Evolutionary conservation across 2,113 vertebrate species (phyloP).

Genomic region (Hydrochoerus hydrochaeris): DNA sequence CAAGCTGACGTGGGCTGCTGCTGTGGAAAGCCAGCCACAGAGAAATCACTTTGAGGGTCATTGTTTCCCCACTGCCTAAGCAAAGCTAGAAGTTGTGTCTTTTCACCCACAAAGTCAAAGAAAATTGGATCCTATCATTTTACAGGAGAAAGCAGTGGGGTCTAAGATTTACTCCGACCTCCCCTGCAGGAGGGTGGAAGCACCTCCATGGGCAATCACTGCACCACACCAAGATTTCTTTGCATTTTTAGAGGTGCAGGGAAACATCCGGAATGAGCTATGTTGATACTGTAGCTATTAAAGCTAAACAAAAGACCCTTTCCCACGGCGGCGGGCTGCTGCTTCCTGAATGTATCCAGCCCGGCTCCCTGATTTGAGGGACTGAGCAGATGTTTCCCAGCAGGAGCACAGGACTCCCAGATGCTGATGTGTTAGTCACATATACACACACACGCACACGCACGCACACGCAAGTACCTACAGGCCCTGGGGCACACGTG

Average conservation of each 20-base stretch:
- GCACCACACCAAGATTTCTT: constrained; percentile 3
- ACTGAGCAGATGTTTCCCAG: constrained; percentile 75
- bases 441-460: not conserved
- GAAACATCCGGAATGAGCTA: constrained; percentile 30
- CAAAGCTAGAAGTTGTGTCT: not conserved
- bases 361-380: constrained; percentile 64
- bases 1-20: not conserved
- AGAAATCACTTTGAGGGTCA: not conserved
- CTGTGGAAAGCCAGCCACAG: not conserved
- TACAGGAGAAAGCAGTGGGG: not conserved
- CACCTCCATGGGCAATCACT: constrained; percentile 45
- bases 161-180: not conserved
- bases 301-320: constrained; percentile 65
- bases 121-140: not conserved
- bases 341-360: constrained; percentile 50
- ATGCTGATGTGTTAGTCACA: constrained; percentile 59
- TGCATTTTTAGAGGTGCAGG: constrained; percentile 46
- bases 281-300: constrained; percentile 52
- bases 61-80: not conserved
- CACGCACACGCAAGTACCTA: not conserved
- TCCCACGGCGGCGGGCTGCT: constrained; percentile 47
- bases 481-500: not conserved
- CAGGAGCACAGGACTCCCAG: constrained; percentile 64
- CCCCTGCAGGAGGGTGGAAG: not conserved
- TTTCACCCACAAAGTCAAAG: not conserved